These are phyloP conservation scores for Gnathonemus echidnorhynchus DNA, from an alignment of 2,113 vertebrate species.

Conservation along the genomic window DNA sequence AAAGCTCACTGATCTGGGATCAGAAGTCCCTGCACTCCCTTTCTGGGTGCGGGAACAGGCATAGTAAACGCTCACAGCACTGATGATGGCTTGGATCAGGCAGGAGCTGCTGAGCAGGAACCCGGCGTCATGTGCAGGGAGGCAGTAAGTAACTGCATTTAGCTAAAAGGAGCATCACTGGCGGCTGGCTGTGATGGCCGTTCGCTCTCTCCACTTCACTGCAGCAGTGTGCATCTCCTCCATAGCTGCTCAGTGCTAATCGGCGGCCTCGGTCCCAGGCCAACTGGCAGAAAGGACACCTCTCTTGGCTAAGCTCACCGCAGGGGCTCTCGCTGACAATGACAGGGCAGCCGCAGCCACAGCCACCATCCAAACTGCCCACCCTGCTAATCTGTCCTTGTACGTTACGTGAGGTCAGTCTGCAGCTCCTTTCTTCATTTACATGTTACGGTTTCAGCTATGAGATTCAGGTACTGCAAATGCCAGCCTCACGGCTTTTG, in stretches of 20 bases:
- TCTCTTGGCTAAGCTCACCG: not conserved
- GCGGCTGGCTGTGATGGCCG: not conserved
- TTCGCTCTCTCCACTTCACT: not conserved
- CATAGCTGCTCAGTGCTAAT: not conserved
- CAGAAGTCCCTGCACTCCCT: not conserved
- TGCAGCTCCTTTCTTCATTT: not conserved
- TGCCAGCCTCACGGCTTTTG: not conserved
- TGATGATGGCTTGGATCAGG: not conserved
- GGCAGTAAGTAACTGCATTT: not conserved
- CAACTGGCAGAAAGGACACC: not conserved
- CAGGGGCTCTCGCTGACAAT: not conserved
- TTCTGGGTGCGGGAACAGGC: not conserved
- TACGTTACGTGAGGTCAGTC: not conserved
- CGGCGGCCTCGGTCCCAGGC: not conserved
- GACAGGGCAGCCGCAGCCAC: not conserved
- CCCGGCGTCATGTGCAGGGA: not conserved
- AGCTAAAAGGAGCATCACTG: not conserved
- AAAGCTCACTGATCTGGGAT: not conserved
- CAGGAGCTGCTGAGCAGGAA: not conserved
- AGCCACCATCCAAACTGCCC: not conserved
- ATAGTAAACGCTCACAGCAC: not conserved
- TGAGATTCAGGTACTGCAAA: not conserved
- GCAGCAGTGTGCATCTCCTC: not conserved
- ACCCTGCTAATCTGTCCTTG: not conserved
- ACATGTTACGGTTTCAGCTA: not conserved